Evolutionary conservation across 1,140 invertebrate genomes (phyloP).

Genomic region (Musca vetustissima): DNA sequence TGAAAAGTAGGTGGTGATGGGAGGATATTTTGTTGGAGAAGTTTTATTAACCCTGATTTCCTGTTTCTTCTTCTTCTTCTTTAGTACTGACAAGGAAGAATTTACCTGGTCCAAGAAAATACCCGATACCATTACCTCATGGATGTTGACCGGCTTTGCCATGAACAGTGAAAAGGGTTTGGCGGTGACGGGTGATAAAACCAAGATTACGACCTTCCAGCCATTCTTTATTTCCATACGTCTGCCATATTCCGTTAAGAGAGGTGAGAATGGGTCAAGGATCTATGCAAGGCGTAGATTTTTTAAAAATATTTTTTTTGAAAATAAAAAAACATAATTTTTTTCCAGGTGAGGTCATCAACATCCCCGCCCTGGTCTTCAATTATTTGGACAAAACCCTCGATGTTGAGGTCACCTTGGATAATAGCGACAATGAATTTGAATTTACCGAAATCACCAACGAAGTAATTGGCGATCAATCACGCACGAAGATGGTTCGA

Average conservation of each 20-base stretch:
- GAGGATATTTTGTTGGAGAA: not conserved
- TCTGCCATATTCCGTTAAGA: constrained; percentile 82
- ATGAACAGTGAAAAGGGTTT: constrained; percentile 81
- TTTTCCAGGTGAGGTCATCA: constrained; percentile 44
- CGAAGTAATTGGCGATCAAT: constrained; percentile 58
- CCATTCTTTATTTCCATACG: constrained; percentile 82
- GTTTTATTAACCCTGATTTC: not conserved
- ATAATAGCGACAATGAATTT: constrained; percentile 78
- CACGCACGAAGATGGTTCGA: constrained; percentile 64
- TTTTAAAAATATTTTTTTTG: not conserved
- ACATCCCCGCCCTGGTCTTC: constrained; percentile 48
- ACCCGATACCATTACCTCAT: constrained; percentile 90
- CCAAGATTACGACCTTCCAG: constrained; percentile 82
- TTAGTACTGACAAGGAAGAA: constrained; percentile 33
- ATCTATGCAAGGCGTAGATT: not conserved
- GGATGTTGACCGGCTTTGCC: constrained; percentile 90
- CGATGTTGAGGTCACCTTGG: constrained; percentile 77
- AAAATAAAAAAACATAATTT: no score
- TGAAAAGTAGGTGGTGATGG: constrained; percentile 30
- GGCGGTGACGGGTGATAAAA: constrained; percentile 71
- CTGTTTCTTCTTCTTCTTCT: not conserved
- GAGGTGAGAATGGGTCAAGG: constrained; percentile 57
- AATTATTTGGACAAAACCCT: constrained; percentile 66
- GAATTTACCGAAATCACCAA: constrained; percentile 69
- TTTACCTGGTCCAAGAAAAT: constrained; percentile 60